These are phyloP conservation scores for Eurystomus glaucurus DNA, from an alignment of 2,797 vertebrate genomes.

Conservation along the genomic window DNA sequence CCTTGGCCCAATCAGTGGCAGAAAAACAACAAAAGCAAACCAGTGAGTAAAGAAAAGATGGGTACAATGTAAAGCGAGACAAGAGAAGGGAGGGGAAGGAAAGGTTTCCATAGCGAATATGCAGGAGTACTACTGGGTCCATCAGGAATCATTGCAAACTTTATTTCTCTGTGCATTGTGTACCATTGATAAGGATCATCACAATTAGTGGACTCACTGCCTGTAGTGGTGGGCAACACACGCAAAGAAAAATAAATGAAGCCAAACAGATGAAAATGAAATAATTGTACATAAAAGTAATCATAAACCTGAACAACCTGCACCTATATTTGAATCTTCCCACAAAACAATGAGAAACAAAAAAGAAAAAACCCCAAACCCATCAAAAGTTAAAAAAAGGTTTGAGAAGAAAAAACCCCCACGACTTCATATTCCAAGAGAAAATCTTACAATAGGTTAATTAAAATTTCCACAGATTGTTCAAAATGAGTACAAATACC, in stretches of 20 bases:
- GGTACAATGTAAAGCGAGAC: neutral
- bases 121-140: slow-evolving; percentile 82
- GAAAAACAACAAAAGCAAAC: neutral
- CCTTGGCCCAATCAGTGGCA: accelerated
- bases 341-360: slow-evolving; percentile 48
- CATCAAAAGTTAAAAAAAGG: slow-evolving; percentile 56
- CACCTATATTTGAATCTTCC: slow-evolving; percentile 54
- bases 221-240: slow-evolving; percentile 91
- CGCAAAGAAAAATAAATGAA: slow-evolving; percentile 79
- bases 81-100: slow-evolving; percentile 58
- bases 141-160: slow-evolving; percentile 95
- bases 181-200: slow-evolving; percentile 93
- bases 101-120: slow-evolving; percentile 75
- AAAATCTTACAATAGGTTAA: slow-evolving; percentile 58
- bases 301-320: slow-evolving; percentile 74
- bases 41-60: neutral
- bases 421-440: slow-evolving; percentile 35
- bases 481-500: slow-evolving; percentile 50
- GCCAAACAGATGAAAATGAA: slow-evolving; percentile 82
- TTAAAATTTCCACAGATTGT: slow-evolving; percentile 62
- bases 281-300: slow-evolving; percentile 77
- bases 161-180: slow-evolving; percentile 96
- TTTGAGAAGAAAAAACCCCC: slow-evolving; percentile 14
- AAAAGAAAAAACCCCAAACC: slow-evolving; percentile 39
- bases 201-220: slow-evolving; percentile 92